Percentiles rank a stretch among this genome's conserved stretches.
These are phyloP conservation scores for Zapornia atra DNA, from an alignment of 2,113 vertebrate genomes.

Conservation along the genomic window DNA sequence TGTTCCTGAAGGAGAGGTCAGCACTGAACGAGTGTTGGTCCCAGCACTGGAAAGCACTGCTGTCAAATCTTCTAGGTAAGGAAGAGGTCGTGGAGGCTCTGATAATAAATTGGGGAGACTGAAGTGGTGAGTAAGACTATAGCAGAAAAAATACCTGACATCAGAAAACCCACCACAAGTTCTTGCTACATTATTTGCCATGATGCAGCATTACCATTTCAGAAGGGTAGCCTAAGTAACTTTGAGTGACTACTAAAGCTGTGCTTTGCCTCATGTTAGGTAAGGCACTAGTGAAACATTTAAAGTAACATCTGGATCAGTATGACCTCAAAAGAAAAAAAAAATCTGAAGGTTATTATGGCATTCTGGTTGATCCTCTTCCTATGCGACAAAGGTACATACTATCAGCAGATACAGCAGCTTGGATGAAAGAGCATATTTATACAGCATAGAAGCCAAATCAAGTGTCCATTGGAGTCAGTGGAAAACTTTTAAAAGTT, in stretches of 20 bases:
- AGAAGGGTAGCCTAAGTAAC: background rate
- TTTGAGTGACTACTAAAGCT: background rate
- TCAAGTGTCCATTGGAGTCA: background rate
- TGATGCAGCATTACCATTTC: background rate
- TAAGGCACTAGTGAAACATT: background rate
- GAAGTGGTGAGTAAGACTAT: background rate
- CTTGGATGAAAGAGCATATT: background rate
- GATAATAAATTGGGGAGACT: slow-evolving; percentile 18
- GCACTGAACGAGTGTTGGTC: slow-evolving; percentile 58
- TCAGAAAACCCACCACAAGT: background rate
- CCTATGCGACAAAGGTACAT: background rate
- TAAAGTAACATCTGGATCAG: background rate
- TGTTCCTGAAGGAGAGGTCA: slow-evolving; percentile 76
- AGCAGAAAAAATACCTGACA: background rate
- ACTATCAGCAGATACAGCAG: background rate
- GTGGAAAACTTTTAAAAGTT: background rate
- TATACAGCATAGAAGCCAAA: background rate
- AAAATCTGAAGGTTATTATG: background rate
- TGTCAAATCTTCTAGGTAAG: slow-evolving; percentile 72
- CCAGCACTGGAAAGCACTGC: slow-evolving; percentile 62
- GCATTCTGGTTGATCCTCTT: background rate
- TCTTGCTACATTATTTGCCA: background rate
- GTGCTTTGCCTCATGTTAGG: background rate
- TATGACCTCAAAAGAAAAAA: background rate
- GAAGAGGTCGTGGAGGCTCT: slow-evolving; percentile 75